Base-by-base conservation (phyloP, 2,888 invertebrate genomes). In the Dexiosoma caninum region DNA sequence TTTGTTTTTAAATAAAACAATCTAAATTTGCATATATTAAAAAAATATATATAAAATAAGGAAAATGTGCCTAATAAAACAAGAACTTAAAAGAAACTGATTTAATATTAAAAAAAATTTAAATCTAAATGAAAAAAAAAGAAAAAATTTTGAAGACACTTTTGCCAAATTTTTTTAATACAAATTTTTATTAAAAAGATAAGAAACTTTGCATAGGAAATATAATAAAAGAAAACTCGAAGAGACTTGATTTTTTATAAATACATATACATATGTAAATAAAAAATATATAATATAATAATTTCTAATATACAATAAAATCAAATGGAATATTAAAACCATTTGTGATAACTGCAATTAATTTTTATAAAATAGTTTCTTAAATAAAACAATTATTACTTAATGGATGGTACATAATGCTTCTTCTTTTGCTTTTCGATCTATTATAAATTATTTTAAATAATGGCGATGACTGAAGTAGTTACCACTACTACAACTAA, bases 51-150 rank as follows among this genome's bases (percentile, higher is more conserved):
- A 70, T 60, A 60, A 49, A 69, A 59, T 35, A 46, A 59, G 64
- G 37, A 74, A 77, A 70, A 79, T 77, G 81, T 81, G 78, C 81
- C 78, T 81, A 78, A 76, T 62, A 74, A 69, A 75, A 70, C 46
- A 70, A 67, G 66, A 80, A 77, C 74, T 70, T 59, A 71, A 76
- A 70, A 64, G 74, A 79, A 72, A 77, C 69, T 79, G 75, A 79
- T 79, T 79, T 78, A 74, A 71, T 70, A 66, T 27, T 57, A 53
- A 55, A 49, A 40, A 12, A 40, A 14, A 40, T 67, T 67, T 27
- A 62, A 69, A 51, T n/a, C 35, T 12, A 51, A 60, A 8, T 42
- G 35, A 46, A 35, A 67, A 16, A 66, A 53, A 37, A 46, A 35
- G 62, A 16, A 66, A 53, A 35, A 55, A 37, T 60, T 72, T 78